phyloP scores from a whole-genome alignment of 2,797 vertebrate species.

The Lutjanus argentimaculatus region DNA sequence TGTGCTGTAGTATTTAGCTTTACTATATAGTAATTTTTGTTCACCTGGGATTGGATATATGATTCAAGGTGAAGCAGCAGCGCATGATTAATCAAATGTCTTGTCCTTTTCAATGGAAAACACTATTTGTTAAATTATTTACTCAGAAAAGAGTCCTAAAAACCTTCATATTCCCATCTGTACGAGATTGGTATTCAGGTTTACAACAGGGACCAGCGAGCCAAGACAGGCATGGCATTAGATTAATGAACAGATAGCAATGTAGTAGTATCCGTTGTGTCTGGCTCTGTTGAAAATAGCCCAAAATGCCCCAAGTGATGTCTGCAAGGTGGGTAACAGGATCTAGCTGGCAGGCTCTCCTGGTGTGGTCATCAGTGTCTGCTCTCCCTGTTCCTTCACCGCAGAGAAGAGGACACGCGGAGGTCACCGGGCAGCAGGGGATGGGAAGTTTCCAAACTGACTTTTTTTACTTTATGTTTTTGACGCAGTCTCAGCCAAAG shows the following conservation, averaged over 20 bases:
- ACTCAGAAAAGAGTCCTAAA: constrained; percentile 1
- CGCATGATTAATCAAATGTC: constrained; percentile 3
- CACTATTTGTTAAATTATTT: constrained; percentile 4
- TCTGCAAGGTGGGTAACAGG: constrained; percentile 60
- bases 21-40: too few relatives aligned
- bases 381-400: constrained; percentile 39
- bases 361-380: constrained; percentile 61
- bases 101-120: constrained; percentile 6
- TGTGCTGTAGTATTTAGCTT: too few relatives aligned
- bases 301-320: constrained; percentile 57
- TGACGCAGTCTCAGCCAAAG: constrained; percentile 23
- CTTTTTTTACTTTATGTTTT: constrained; percentile 41
- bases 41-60: background rate
- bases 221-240: constrained; percentile 19
- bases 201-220: constrained; percentile 7
- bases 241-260: constrained; percentile 45
- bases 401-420: constrained; percentile 55
- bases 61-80: background rate
- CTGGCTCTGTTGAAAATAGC: constrained; percentile 70
- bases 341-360: constrained; percentile 62
- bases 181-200: background rate
- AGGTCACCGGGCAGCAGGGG: constrained; percentile 54
- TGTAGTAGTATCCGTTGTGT: constrained; percentile 48
- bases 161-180: constrained; percentile 1
- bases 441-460: constrained; percentile 40